These are phyloP conservation scores for Drosophila persimilis DNA, from an alignment of 1,140 invertebrate genomes.

Conservation along the genomic window DNA sequence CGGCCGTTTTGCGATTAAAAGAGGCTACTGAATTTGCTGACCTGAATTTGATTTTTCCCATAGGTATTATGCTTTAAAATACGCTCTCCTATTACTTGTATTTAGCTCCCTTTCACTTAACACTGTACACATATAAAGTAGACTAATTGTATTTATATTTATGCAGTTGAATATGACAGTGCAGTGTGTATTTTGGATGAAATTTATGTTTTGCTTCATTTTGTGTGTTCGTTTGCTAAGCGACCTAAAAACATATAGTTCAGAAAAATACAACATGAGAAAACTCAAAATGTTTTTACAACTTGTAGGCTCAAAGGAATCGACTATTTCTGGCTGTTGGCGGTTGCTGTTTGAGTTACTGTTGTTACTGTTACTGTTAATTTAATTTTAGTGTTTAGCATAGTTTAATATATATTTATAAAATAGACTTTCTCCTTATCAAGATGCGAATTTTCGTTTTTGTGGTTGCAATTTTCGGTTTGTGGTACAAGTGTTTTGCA, in stretches of 20 bases:
- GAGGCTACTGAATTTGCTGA: conserved; percentile 57
- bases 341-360: conserved; percentile 32
- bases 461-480: conserved; percentile 62
- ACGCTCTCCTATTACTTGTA: conserved; percentile 54
- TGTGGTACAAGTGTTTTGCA: conserved; percentile 68
- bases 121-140: conserved; percentile 80
- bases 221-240: conserved; percentile 35
- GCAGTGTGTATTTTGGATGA: conserved; percentile 44
- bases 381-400: conserved; percentile 69
- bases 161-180: conserved; percentile 56
- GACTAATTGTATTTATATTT: conserved; percentile 71
- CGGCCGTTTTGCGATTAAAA: conserved; percentile 42
- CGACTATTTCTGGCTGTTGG: conserved; percentile 43
- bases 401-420: conserved; percentile 80
- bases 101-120: conserved; percentile 77
- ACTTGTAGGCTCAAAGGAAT: conserved; percentile 23
- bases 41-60: conserved; percentile 59
- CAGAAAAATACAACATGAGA: conserved; percentile 31
- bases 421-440: conserved; percentile 63
- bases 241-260: conserved; percentile 34
- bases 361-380: conserved; percentile 49
- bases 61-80: conserved; percentile 67
- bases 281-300: conserved; percentile 47
- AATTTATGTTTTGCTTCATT: conserved; percentile 17
- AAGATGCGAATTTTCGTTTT: conserved; percentile 72